Evolutionary conservation across 2,888 invertebrate species (phyloP), one percentile per base, ranked within the genome.

Genomic region (Coelopa pilipes): DNA sequence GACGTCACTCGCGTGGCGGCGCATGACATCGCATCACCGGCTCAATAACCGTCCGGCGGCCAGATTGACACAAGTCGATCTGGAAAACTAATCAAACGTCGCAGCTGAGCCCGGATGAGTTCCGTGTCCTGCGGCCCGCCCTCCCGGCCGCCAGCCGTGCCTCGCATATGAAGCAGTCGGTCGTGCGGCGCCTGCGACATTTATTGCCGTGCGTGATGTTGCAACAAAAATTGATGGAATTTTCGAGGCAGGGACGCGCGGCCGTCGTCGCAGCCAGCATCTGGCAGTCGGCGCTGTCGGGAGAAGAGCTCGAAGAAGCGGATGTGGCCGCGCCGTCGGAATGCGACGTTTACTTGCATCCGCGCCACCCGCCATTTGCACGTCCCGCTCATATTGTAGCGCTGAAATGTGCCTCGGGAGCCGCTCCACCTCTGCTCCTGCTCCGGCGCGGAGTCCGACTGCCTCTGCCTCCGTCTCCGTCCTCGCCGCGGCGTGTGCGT

Each of bases 191-290:
- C 80, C 75, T 80, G 82, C 80, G 76, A 83, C 80, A 80, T 78
- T 49, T 79, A 80, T 82, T 79, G 77, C 73, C 77, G 82, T 81
- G 83, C 83, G 82, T 82, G 83, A 83, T 76, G 79, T 77, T 83
- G 83, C 83, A 81, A 73, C 80, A 77, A 57, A 77, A 70, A 67
- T 80, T 75, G 76, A 77, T 69, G 65, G 70, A 69, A 70, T 50
- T 55, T 69, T 46, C 57, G 47, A 55, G 63, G 57, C 55, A 69
- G 17, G 59, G n/a, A 69, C 45, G 45, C 45, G 45, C 57, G 47
- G 13, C 15, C 13, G 24, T 53, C 19, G 49, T 15, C 19, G 17
- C 46, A 55, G 73, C n/a, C 21, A 50, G 50, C 34, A 73, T 62
- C 66, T 72, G 73, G 74, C 62, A 74, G 66, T 19, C 15, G 24